A percentile compares a stretch with the other conserved stretches of the same genome.
Evolutionary conservation across 2,113 vertebrate genomes (phyloP).

Genomic region (Circaetus gallicus): DNA sequence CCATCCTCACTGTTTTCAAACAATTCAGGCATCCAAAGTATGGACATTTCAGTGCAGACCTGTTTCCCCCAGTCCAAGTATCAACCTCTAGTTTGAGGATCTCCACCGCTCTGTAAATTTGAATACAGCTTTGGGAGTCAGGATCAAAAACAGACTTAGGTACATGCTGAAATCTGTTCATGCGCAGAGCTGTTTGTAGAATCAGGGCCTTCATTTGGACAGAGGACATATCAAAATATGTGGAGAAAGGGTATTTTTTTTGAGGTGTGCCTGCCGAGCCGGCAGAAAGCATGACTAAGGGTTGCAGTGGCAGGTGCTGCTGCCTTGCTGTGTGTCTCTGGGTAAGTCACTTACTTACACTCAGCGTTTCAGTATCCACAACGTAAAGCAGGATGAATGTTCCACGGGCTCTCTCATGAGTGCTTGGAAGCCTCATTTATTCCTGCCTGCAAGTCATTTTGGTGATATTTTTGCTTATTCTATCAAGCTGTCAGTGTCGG

Average conservation of each 20-base stretch:
- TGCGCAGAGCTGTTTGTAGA: not conserved
- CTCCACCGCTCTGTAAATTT: not conserved
- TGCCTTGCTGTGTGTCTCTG: not conserved
- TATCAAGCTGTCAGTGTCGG: constrained; percentile 28
- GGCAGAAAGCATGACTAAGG: not conserved
- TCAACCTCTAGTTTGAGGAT: not conserved
- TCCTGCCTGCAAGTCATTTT: constrained; percentile 8
- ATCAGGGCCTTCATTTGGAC: fast-evolving
- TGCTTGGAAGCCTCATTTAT: constrained; percentile 18
- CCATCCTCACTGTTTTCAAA: not conserved
- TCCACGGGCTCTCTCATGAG: fast-evolving
- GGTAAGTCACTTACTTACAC: not conserved
- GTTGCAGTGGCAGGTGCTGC: not conserved
- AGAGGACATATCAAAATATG: not conserved
- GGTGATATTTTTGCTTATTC: constrained; percentile 42
- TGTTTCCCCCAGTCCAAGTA: not conserved
- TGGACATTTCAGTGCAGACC: not conserved
- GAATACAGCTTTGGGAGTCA: not conserved
- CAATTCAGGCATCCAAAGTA: not conserved
- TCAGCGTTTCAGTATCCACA: not conserved
- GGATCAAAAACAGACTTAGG: not conserved
- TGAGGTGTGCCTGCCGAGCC: fast-evolving
- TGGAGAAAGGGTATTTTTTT: not conserved
- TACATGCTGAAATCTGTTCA: not conserved
- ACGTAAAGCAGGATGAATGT: not conserved